Conservation (phyloP, 1,140 invertebrate species). For the Temnothorax curvispinosus region DNA sequence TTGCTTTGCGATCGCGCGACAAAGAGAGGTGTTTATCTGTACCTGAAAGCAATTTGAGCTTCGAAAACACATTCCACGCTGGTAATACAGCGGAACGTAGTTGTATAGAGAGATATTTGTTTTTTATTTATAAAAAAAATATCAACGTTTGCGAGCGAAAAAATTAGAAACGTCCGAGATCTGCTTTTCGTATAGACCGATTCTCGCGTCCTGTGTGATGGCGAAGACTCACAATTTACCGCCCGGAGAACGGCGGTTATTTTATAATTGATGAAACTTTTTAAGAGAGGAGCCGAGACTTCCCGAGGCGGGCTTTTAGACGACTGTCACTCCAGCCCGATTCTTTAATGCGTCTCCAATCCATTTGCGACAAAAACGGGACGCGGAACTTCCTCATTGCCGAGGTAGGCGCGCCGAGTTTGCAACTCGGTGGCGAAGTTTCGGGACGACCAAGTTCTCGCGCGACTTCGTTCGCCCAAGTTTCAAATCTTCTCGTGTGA, state of each 20-base stretch:
- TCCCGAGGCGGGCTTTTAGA: neutral
- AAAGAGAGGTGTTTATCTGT: neutral
- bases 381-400: neutral
- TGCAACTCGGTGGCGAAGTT: constrained; percentile 39
- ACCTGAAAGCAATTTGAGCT: constrained; percentile 13
- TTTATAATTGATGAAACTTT: neutral
- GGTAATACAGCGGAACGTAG: constrained; percentile 4
- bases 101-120: neutral
- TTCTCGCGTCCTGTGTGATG: neutral
- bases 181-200: neutral
- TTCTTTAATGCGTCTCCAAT: constrained; percentile 47
- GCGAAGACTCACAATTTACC: neutral
- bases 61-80: neutral
- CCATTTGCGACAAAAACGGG: constrained; percentile 19
- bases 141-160: neutral
- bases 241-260: neutral
- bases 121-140: neutral
- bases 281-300: neutral
- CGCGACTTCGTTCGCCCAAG: neutral
- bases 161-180: neutral
- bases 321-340: neutral
- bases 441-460: constrained; percentile 41
- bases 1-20: neutral
- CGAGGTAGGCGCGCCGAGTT: constrained; percentile 29
- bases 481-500: constrained; percentile 46